phyloP scores from a whole-genome alignment of 1,140 invertebrate species.

The Bradysia coprophila region DNA sequence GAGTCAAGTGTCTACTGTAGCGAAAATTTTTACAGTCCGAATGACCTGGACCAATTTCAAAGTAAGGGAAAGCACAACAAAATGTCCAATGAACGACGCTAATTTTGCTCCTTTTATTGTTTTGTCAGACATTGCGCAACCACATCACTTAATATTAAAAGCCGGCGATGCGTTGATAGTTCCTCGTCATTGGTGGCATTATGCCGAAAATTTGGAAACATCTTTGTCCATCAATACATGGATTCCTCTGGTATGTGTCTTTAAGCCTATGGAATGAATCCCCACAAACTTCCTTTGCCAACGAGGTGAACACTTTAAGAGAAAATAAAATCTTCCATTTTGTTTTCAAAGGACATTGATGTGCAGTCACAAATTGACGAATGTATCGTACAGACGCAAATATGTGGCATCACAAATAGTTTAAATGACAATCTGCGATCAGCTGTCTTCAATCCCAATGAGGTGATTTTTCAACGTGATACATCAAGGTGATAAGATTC shows the following conservation, averaged over 20 bases:
- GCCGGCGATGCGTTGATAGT: conserved; percentile 78
- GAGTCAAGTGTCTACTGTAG: conserved; percentile 89
- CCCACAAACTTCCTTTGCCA: not conserved
- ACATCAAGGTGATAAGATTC: not conserved
- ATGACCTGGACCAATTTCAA: conserved; percentile 22
- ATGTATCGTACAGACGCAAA: conserved; percentile 12
- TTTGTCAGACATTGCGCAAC: conserved; percentile 5
- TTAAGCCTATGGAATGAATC: conserved; percentile 7
- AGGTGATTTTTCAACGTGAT: not conserved
- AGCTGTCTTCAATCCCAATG: not conserved
- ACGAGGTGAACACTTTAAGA: too few species aligned
- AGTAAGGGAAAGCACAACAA: conserved; percentile 11
- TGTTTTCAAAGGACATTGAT: conserved; percentile 6
- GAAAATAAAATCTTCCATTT: not conserved
- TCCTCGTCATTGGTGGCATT: conserved; percentile 91
- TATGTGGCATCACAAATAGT: not conserved
- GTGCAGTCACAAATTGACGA: conserved; percentile 15
- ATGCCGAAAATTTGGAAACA: conserved; percentile 62
- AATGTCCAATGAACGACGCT: too few species aligned
- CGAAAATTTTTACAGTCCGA: conserved; percentile 55
- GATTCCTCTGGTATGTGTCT: conserved; percentile 47
- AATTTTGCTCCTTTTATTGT: conserved; percentile 3
- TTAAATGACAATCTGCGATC: not conserved
- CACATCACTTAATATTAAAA: conserved; percentile 29
- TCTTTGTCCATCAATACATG: conserved; percentile 74